These are phyloP conservation scores for Acrocephalus scirpaceus DNA, from an alignment of 2,797 vertebrate genomes.

Conservation along the genomic window DNA sequence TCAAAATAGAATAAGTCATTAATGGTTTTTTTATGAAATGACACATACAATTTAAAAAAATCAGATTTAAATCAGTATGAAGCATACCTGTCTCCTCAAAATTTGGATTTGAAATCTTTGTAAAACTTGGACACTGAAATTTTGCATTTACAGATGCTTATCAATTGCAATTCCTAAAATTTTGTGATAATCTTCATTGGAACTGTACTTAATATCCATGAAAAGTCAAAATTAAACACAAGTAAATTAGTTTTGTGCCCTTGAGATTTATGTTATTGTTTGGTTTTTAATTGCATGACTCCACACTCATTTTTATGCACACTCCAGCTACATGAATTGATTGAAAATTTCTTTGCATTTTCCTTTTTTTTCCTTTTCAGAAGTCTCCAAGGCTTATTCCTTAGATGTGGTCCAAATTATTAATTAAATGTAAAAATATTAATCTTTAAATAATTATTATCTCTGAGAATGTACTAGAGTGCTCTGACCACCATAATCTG, in stretches of 20 bases:
- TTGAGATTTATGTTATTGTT: neutral
- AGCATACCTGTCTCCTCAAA: neutral
- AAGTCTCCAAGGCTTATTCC: neutral
- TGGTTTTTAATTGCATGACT: neutral
- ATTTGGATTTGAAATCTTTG: neutral
- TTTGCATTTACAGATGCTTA: neutral
- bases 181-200: neutral
- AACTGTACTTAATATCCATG: neutral
- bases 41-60: neutral
- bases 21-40: neutral
- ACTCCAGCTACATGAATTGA: neutral
- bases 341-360: neutral
- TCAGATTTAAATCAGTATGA: neutral
- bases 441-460: neutral
- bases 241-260: neutral
- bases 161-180: neutral
- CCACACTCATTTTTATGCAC: neutral
- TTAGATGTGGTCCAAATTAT: neutral
- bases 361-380: neutral
- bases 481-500: neutral
- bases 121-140: neutral
- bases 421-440: neutral
- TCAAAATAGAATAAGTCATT: neutral
- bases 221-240: neutral
- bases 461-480: neutral